Evolutionary conservation across 2,888 invertebrate species (phyloP).

Genomic region (Ecdyonurus torrentis): DNA sequence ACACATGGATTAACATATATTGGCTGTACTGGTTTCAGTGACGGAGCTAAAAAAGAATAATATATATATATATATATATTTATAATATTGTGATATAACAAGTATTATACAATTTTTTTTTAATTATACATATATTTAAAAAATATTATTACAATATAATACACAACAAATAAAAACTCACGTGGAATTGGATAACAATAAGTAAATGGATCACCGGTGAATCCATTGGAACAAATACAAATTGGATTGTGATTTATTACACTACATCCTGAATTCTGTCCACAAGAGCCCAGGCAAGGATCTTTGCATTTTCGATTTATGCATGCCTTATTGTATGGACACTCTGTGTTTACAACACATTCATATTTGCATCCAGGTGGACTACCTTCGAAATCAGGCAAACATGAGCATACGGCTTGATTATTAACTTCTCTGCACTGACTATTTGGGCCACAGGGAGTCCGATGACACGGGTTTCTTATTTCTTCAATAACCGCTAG

Average conservation of each 20-base stretch:
- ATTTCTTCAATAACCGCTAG: slow-evolving; percentile 9
- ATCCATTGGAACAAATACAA: slow-evolving; percentile 42
- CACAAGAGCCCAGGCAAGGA: slow-evolving; percentile 25
- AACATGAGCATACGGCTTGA: slow-evolving; percentile 24
- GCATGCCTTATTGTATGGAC: slow-evolving; percentile 51
- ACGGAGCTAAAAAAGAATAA: slow-evolving; percentile 21
- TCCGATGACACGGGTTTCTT: slow-evolving; percentile 37
- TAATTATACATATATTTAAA: neutral
- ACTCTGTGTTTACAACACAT: slow-evolving; percentile 54
- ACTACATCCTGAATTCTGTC: slow-evolving; percentile 24
- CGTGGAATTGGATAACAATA: slow-evolving; percentile 21
- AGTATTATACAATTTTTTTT: neutral
- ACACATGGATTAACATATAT: slow-evolving; percentile 22
- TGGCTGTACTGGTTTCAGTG: slow-evolving; percentile 20
- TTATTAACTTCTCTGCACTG: slow-evolving; percentile 41
- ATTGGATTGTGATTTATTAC: slow-evolving; percentile 25
- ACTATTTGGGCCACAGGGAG: slow-evolving; percentile 48
- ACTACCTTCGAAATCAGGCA: slow-evolving; percentile 32
- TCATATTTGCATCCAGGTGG: slow-evolving; percentile 51
- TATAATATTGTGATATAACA: neutral
- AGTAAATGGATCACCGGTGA: slow-evolving; percentile 44
- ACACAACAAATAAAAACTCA: slow-evolving; percentile 14
- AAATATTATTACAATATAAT: slow-evolving; percentile 1
- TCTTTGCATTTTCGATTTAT: slow-evolving; percentile 23
- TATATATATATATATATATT: neutral